Percentiles rank a stretch among this genome's conserved stretches.
Conservation (phyloP, 1,140 invertebrate genomes). For the Lucilia cuprina region DNA sequence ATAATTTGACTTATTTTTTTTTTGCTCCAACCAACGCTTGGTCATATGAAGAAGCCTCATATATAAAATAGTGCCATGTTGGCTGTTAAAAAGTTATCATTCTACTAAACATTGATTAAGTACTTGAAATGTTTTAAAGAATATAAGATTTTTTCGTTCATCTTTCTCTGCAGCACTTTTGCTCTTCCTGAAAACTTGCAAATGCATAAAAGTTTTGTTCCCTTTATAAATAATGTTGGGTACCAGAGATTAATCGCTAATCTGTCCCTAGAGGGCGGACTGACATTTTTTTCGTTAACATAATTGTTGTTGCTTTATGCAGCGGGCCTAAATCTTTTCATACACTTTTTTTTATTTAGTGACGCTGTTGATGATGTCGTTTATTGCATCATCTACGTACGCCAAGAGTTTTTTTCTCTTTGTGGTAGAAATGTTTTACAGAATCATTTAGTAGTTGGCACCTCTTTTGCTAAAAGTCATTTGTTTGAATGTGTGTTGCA, state of each 20-base stretch:
- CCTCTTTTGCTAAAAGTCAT: constrained; percentile 22
- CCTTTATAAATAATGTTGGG: constrained; percentile 35
- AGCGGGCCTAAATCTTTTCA: neutral
- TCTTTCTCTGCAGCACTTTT: constrained; percentile 1
- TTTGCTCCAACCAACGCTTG: neutral
- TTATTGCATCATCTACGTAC: constrained; percentile 1
- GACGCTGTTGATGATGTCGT: constrained; percentile 31
- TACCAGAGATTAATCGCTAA: constrained; percentile 61
- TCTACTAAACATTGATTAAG: constrained; percentile 34
- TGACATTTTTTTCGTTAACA: constrained; percentile 47
- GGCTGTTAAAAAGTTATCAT: constrained; percentile 56
- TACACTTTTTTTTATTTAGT: neutral
- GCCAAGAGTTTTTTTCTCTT: neutral
- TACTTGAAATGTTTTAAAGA: constrained; percentile 8
- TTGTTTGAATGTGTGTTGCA: neutral
- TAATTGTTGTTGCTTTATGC: neutral
- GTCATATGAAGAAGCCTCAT: constrained; percentile 46
- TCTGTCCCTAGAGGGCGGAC: constrained; percentile 60
- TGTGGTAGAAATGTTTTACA: neutral
- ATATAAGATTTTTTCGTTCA: neutral
- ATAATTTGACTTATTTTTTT: neutral
- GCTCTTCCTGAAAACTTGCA: constrained; percentile 33
- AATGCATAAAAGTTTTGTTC: neutral
- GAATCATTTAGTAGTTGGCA: constrained; percentile 30
- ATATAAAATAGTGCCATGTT: constrained; percentile 54